A percentile compares a stretch with the other conserved stretches of the same genome.
phyloP scores from a whole-genome alignment of 2,113 vertebrate genomes.

The Passer domesticus region DNA sequence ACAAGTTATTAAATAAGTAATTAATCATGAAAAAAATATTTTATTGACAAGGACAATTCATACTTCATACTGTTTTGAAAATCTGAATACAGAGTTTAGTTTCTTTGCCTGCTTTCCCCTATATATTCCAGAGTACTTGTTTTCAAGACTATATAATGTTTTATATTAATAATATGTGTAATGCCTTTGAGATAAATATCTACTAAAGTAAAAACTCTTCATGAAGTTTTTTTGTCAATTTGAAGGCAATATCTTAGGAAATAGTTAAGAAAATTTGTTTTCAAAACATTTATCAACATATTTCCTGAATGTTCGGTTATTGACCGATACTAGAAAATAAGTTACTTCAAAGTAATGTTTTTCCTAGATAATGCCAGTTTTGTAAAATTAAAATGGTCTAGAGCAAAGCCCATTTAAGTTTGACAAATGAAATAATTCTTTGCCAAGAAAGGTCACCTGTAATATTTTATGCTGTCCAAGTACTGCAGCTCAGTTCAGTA shows the following conservation, averaged over 20 bases:
- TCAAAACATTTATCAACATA: neutral
- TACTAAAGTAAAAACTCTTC: neutral
- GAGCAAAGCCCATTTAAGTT: neutral
- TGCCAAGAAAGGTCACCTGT: neutral
- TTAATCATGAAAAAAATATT: neutral
- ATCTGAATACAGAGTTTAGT: neutral
- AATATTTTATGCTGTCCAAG: neutral
- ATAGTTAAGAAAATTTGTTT: neutral
- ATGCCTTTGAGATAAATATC: neutral
- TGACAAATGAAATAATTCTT: neutral
- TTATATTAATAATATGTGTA: neutral
- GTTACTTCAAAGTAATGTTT: neutral
- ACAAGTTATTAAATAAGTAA: neutral
- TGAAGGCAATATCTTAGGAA: neutral
- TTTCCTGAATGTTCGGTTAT: neutral
- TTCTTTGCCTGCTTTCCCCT: neutral
- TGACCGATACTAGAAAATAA: neutral
- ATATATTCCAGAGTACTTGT: neutral
- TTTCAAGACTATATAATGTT: neutral
- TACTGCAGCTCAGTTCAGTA: neutral
- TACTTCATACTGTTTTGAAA: neutral
- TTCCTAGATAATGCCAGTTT: neutral
- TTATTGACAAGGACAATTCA: neutral
- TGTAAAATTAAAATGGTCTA: neutral
- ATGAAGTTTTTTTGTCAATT: neutral